Conservation (phyloP, 92 coral and sea anemone species). For the Epizoanthus fatuus region DNA sequence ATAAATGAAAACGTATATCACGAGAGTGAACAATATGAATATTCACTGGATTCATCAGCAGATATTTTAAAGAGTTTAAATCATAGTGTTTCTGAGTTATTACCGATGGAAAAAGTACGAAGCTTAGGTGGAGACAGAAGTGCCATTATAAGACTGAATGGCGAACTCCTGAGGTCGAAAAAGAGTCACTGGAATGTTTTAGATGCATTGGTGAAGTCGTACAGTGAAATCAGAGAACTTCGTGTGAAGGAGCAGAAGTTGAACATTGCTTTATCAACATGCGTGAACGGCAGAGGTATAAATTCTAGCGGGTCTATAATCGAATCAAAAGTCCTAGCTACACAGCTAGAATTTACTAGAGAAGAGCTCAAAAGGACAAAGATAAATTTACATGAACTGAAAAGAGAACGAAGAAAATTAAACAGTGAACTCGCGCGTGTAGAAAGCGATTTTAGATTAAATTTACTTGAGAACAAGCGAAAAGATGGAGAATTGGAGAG, state of each 20-base stretch:
- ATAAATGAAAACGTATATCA: neutral
- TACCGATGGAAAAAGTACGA: conserved; percentile 42
- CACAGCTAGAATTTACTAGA: conserved; percentile 68
- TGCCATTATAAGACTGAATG: conserved; percentile 83
- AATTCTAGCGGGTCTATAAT: neutral
- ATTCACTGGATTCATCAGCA: conserved; percentile 2
- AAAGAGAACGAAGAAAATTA: conserved; percentile 69
- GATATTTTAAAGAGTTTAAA: conserved; percentile 35
- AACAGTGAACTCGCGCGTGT: conserved; percentile 51
- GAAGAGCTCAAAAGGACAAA: conserved; percentile 78
- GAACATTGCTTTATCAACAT: conserved; percentile 33
- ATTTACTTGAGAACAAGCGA: conserved; percentile 61
- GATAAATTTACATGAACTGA: conserved; percentile 58
- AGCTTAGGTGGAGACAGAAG: conserved; percentile 71
- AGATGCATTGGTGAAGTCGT: conserved; percentile 79
- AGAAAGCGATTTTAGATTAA: conserved; percentile 62
- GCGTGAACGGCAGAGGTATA: neutral
- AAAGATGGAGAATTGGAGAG: conserved; percentile 75
- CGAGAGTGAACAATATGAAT: neutral
- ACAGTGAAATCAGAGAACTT: conserved; percentile 76
- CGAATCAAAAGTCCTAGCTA: conserved; percentile 25
- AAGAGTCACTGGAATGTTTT: conserved; percentile 81
- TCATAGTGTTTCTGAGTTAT: conserved; percentile 4
- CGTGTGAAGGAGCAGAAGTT: conserved; percentile 76
- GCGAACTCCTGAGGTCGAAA: conserved; percentile 82